Evolutionary conservation across 2,888 invertebrate species (phyloP).

Genomic region (Megalurothrips usitatus): DNA sequence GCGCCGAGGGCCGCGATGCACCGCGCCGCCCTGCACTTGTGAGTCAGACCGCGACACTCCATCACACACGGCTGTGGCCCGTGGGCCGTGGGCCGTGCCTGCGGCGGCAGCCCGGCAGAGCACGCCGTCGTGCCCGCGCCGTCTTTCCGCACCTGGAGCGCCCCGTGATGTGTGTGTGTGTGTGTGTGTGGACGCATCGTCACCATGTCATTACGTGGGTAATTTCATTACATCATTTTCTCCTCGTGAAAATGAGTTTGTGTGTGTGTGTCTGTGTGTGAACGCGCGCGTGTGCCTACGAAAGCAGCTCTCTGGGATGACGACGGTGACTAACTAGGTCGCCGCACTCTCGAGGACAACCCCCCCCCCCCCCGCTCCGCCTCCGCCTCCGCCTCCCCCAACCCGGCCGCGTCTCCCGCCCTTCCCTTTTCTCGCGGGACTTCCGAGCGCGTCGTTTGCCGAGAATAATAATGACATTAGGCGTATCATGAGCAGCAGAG

Average conservation of each 20-base stretch:
- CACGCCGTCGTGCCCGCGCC: too few relatives aligned
- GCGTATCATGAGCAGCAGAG: constrained; percentile 21
- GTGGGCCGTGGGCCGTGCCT: too few relatives aligned
- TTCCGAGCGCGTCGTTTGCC: constrained; percentile 13
- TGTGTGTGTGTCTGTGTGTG: not conserved
- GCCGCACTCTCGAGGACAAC: not conserved
- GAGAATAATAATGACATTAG: constrained; percentile 25
- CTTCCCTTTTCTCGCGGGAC: not conserved
- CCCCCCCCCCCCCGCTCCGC: not conserved
- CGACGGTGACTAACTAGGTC: constrained; percentile 1
- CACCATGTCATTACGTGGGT: not conserved
- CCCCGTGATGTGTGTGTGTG: too few relatives aligned
- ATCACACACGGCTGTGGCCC: too few relatives aligned
- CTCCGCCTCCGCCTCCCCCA: not conserved
- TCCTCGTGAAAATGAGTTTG: not conserved
- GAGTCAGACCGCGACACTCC: too few relatives aligned
- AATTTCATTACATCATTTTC: constrained; percentile 7
- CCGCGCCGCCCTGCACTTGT: too few relatives aligned
- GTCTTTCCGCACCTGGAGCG: too few relatives aligned
- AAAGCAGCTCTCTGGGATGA: not conserved
- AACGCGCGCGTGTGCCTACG: constrained; percentile 12
- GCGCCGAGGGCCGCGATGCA: too few relatives aligned
- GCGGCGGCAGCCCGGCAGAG: too few relatives aligned
- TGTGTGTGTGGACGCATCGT: not conserved
- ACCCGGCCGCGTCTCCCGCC: not conserved